These are phyloP conservation scores for Tricholaema leucomelas DNA, from an alignment of 2,113 vertebrate genomes.

Conservation along the genomic window DNA sequence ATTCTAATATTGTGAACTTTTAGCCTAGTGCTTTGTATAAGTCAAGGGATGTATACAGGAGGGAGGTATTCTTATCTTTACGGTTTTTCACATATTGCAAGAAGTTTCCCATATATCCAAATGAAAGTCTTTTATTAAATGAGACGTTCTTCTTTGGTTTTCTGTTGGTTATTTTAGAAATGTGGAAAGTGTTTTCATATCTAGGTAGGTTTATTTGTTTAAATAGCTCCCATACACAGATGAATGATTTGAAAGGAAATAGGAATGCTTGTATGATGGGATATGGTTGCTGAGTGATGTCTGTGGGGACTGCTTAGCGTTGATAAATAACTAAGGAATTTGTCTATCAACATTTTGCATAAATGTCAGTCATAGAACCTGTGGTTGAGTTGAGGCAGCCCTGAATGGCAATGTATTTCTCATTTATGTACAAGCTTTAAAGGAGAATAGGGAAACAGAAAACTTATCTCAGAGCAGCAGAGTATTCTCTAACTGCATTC, in stretches of 20 bases:
- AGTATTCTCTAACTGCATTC: background rate
- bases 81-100: background rate
- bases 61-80: background rate
- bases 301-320: slow-evolving; percentile 23
- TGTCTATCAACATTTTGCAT: slow-evolving; percentile 55
- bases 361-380: slow-evolving; percentile 19
- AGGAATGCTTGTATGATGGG: slow-evolving; percentile 8
- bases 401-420: slow-evolving; percentile 38
- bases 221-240: slow-evolving; percentile 23
- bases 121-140: background rate
- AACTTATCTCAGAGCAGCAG: slow-evolving; percentile 12
- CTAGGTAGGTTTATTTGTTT: slow-evolving; percentile 48
- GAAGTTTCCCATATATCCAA: background rate
- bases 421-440: slow-evolving; percentile 2
- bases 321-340: slow-evolving; percentile 66
- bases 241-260: slow-evolving; percentile 44
- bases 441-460: background rate
- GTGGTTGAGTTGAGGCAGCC: background rate
- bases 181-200: background rate
- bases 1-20: background rate
- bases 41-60: background rate
- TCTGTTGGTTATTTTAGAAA: background rate
- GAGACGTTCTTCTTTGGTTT: background rate
- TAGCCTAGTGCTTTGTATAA: background rate
- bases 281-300: slow-evolving; percentile 45